Evolutionary conservation across 2,888 invertebrate species (phyloP).

Genomic region (Allolobophora icterica): DNA sequence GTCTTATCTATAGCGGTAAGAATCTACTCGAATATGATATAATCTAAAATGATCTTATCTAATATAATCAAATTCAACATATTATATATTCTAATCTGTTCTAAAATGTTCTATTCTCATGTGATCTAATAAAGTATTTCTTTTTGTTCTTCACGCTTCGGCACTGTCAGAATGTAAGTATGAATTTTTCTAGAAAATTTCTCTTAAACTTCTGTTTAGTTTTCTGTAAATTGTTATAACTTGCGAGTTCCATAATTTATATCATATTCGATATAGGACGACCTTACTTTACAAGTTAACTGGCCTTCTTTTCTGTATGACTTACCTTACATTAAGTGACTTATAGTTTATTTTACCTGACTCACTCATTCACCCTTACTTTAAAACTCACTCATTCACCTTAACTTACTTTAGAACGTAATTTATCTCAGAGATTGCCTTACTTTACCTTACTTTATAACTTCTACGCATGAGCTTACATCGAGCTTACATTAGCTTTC

Average conservation of each 20-base stretch:
- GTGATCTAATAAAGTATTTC: background rate
- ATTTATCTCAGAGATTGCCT: background rate
- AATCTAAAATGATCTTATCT: background rate
- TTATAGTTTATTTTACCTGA: background rate
- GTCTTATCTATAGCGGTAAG: too few relatives aligned
- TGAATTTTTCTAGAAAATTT: background rate
- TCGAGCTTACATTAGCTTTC: background rate
- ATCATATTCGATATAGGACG: too few relatives aligned
- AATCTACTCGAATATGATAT: too few relatives aligned
- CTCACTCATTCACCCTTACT: background rate
- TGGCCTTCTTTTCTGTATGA: too few relatives aligned
- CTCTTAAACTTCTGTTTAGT: background rate
- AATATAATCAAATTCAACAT: background rate
- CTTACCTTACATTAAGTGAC: too few relatives aligned
- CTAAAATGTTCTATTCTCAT: background rate
- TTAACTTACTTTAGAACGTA: background rate
- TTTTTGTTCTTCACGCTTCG: background rate
- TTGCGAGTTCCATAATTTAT: too few relatives aligned
- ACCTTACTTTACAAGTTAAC: too few relatives aligned
- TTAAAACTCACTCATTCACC: background rate
- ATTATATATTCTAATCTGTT: background rate
- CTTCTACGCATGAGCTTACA: background rate
- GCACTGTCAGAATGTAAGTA: conserved; percentile 11
- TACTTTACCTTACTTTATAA: background rate
- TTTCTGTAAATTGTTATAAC: background rate